Evolutionary conservation across 2,113 vertebrate species (phyloP).

Genomic region (Bothrops jararaca): DNA sequence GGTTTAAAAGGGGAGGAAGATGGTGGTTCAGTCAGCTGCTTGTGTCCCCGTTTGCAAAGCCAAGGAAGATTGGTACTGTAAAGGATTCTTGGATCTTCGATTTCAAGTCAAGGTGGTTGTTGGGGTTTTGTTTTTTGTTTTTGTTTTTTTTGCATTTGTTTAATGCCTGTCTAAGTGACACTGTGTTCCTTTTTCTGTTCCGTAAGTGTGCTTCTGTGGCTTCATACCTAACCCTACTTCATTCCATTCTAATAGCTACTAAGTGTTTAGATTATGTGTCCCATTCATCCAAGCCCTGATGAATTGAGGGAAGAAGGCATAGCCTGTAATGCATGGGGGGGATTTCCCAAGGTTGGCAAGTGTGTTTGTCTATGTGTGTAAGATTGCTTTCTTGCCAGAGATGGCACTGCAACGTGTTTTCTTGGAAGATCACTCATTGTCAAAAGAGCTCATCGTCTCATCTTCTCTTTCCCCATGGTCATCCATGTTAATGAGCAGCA

Average conservation of each 20-base stretch:
- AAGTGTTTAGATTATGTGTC: conserved; percentile 7
- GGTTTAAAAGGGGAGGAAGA: conserved; percentile 70
- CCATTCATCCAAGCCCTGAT: background rate
- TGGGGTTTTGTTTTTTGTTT: background rate
- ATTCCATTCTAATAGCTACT: conserved; percentile 1
- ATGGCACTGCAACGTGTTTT: background rate
- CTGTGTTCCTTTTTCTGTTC: conserved; percentile 37
- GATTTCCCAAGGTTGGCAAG: background rate
- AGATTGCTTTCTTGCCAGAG: background rate
- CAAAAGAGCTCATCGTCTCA: background rate
- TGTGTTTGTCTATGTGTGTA: background rate
- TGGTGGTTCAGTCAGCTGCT: background rate
- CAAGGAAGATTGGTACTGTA: background rate
- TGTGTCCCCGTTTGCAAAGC: conserved; percentile 21
- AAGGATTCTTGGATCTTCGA: background rate
- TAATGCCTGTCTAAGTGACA: conserved; percentile 27
- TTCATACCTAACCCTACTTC: conserved; percentile 27
- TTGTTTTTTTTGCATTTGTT: conserved; percentile 8
- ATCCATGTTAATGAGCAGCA: background rate
- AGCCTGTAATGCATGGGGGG: background rate
- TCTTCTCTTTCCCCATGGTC: background rate
- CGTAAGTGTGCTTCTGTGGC: conserved; percentile 51
- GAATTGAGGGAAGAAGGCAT: background rate
- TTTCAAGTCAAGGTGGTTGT: background rate
- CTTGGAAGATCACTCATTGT: conserved; percentile 21